Conservation (phyloP, 2,113 vertebrate genomes). For the Limnothrissa miodon region DNA sequence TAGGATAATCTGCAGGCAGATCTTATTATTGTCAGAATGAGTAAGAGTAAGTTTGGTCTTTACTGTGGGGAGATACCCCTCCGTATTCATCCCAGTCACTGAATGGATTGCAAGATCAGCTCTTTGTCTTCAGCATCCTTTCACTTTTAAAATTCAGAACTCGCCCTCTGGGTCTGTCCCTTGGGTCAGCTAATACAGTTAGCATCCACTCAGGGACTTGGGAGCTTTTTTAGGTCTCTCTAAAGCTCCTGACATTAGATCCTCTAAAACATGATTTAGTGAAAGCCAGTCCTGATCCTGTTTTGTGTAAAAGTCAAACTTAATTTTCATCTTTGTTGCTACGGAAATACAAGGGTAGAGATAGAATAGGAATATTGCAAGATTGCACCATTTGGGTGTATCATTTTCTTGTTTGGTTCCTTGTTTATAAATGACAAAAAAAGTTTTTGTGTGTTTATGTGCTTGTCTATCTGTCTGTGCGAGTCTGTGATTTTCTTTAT, state of each 20-base stretch:
- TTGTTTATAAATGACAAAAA: constrained; percentile 9
- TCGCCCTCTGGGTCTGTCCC: constrained; percentile 48
- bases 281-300: constrained; percentile 70
- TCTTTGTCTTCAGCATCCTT: constrained; percentile 23
- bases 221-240: constrained; percentile 63
- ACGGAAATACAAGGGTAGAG: constrained; percentile 57
- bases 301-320: constrained; percentile 74
- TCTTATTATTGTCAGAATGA: constrained; percentile 61
- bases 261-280: constrained; percentile 73
- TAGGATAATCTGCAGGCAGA: constrained; percentile 34
- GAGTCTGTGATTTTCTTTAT: not conserved
- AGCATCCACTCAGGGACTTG: constrained; percentile 63
- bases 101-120: constrained; percentile 22
- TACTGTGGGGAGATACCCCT: constrained; percentile 43
- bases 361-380: constrained; percentile 27
- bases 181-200: constrained; percentile 70
- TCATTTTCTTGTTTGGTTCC: not conserved
- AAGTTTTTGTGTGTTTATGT: not conserved
- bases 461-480: not conserved
- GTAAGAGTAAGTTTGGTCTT: constrained; percentile 63
- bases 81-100: constrained; percentile 19
- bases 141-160: constrained; percentile 57
- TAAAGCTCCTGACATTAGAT: constrained; percentile 72
- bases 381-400: not conserved
- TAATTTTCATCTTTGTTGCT: constrained; percentile 68